Evolutionary conservation across 2,797 vertebrate genomes (phyloP).

Genomic region (Saxicola maurus): DNA sequence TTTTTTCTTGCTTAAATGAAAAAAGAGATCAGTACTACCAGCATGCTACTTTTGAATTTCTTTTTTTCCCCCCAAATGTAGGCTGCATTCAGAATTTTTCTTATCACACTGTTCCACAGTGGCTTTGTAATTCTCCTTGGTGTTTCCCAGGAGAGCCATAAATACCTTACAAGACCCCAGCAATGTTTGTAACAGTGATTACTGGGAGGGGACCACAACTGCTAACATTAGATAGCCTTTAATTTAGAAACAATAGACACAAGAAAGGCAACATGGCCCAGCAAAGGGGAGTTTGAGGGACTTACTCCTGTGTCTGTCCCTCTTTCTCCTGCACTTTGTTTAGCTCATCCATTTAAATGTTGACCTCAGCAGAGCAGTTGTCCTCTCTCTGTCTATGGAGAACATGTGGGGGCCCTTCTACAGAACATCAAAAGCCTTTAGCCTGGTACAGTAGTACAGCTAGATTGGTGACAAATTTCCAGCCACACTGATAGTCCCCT

Average conservation of each 20-base stretch:
- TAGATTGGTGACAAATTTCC: not conserved
- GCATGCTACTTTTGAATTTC: not conserved
- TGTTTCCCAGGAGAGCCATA: constrained; percentile 29
- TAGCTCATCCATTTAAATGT: not conserved
- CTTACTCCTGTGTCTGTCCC: not conserved
- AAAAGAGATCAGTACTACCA: not conserved
- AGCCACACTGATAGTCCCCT: not conserved
- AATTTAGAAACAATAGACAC: constrained; percentile 26
- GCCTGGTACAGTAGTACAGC: not conserved
- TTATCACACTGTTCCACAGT: not conserved
- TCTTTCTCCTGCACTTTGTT: not conserved
- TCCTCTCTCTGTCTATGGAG: not conserved
- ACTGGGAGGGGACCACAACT: not conserved
- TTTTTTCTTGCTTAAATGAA: not conserved
- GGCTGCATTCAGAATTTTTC: not conserved
- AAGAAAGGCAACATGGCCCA: not conserved
- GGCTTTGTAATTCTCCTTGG: constrained; percentile 1
- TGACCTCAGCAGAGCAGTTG: not conserved
- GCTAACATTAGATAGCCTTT: constrained; percentile 19
- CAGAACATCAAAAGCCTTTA: not conserved
- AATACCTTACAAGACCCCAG: not conserved
- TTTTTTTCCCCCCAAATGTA: not conserved
- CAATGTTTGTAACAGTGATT: not conserved
- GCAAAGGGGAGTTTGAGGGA: not conserved
- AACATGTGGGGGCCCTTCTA: not conserved